A percentile compares a stretch with the other conserved stretches of the same genome.
These are phyloP conservation scores for Drosophila ohnishii DNA, from an alignment of 1,140 invertebrate genomes.

Conservation along the genomic window DNA sequence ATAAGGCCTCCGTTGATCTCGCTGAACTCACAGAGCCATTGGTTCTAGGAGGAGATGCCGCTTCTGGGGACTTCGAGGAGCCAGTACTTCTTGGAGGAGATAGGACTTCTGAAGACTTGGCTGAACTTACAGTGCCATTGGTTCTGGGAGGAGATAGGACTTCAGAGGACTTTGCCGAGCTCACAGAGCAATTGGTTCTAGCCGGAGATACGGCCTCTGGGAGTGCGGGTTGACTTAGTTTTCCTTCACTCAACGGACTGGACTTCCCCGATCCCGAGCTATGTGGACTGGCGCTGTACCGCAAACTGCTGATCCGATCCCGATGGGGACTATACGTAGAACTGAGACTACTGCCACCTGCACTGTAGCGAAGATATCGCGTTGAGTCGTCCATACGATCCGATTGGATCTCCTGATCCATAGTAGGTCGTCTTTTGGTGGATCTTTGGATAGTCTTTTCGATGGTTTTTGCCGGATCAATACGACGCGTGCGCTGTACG, in stretches of 20 bases:
- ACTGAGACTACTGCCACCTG: conserved; percentile 84
- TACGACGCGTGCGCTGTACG: conserved; percentile 86
- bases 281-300: conserved; percentile 69
- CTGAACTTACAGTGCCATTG: conserved; percentile 19
- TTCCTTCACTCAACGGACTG: conserved; percentile 20
- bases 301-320: conserved; percentile 84
- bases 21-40: conserved; percentile 21
- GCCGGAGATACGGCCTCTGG: conserved; percentile 68
- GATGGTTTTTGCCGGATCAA: conserved; percentile 88
- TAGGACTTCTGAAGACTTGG: conserved; percentile 48
- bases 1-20: conserved; percentile 55
- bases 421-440: conserved; percentile 84
- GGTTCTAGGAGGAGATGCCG: conserved; percentile 9
- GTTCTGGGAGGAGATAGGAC: not conserved
- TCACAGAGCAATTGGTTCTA: conserved; percentile 33
- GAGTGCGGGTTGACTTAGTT: conserved; percentile 1
- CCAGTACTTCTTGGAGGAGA: conserved; percentile 59
- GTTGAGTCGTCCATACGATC: conserved; percentile 87
- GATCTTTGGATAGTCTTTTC: conserved; percentile 87
- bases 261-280: conserved; percentile 23
- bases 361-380: conserved; percentile 85
- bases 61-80: conserved; percentile 8
- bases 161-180: conserved; percentile 14
- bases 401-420: conserved; percentile 88
- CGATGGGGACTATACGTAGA: conserved; percentile 88